Percentiles rank a stretch among this genome's conserved stretches.
These are phyloP conservation scores for Drosophila putrida DNA, from an alignment of 2,888 invertebrate species.

Conservation along the genomic window DNA sequence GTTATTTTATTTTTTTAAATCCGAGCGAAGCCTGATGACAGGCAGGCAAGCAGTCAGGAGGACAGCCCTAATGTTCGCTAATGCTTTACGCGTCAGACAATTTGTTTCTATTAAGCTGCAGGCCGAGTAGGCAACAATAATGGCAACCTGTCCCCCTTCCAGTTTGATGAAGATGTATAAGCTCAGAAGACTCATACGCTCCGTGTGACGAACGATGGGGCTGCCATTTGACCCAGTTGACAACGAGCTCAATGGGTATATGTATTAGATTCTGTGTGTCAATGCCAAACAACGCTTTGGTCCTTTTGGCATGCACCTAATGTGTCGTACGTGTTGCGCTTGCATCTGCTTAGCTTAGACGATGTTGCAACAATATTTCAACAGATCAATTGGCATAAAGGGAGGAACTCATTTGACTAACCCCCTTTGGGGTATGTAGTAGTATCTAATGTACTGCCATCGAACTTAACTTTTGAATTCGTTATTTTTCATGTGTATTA, in stretches of 20 bases:
- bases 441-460: background rate
- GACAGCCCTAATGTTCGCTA: conserved; percentile 56
- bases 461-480: background rate
- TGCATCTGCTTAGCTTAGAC: conserved; percentile 60
- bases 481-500: too few species aligned
- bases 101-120: conserved; percentile 68
- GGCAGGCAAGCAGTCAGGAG: conserved; percentile 11
- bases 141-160: conserved; percentile 21
- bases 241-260: conserved; percentile 7
- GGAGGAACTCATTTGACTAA: conserved; percentile 1
- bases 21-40: conserved; percentile 22
- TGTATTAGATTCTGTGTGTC: conserved; percentile 7
- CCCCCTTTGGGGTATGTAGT: background rate
- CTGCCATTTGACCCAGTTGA: conserved; percentile 32
- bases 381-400: background rate
- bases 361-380: conserved; percentile 11
- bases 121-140: conserved; percentile 25
- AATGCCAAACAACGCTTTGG: conserved; percentile 9
- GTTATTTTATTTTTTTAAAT: conserved; percentile 31
- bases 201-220: conserved; percentile 22
- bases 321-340: conserved; percentile 58
- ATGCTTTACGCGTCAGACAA: conserved; percentile 63
- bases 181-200: conserved; percentile 44
- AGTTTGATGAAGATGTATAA: conserved; percentile 41
- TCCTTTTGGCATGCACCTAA: conserved; percentile 39